Percentiles rank a stretch among this genome's conserved stretches.
Conservation (phyloP, 2,888 invertebrate genomes). For the Cerastis leucographa region DNA sequence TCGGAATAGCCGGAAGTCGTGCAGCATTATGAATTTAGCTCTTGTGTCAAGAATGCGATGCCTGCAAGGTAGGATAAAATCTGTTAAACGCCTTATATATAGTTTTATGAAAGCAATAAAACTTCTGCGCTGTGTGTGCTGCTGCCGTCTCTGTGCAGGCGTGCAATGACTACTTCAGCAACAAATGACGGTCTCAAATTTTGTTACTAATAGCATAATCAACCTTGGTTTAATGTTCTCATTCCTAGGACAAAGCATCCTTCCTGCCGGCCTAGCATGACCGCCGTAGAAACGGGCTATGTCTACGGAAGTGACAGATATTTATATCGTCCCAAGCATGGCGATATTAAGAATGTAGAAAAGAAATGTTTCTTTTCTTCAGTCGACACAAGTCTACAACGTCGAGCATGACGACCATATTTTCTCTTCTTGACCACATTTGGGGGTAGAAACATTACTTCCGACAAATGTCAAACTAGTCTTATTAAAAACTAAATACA, state of each 20-base stretch:
- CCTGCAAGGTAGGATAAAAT: slow-evolving; percentile 78
- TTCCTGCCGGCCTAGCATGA: no score
- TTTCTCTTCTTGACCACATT: no score
- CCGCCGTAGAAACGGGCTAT: no score
- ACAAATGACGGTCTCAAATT: not conserved
- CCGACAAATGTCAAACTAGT: no score
- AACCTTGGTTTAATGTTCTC: not conserved
- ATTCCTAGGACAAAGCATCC: not conserved
- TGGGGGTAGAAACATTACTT: no score
- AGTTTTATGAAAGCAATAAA: not conserved
- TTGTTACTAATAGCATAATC: not conserved
- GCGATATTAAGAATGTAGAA: no score
- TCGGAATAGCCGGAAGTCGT: slow-evolving; percentile 93
- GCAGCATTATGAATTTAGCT: slow-evolving; percentile 93
- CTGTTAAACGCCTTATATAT: not conserved
- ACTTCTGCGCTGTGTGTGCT: not conserved
- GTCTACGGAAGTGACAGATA: no score
- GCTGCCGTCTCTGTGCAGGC: not conserved
- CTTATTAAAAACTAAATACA: no score
- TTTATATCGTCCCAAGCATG: no score
- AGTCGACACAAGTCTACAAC: no score
- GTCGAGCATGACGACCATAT: no score
- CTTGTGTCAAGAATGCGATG: slow-evolving; percentile 93
- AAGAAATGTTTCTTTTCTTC: no score
- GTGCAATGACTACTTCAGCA: not conserved